A percentile compares a stretch with the other conserved stretches of the same genome.
Evolutionary conservation across 2,113 vertebrate genomes (phyloP).

Genomic region (Trochalopteron elliotii): DNA sequence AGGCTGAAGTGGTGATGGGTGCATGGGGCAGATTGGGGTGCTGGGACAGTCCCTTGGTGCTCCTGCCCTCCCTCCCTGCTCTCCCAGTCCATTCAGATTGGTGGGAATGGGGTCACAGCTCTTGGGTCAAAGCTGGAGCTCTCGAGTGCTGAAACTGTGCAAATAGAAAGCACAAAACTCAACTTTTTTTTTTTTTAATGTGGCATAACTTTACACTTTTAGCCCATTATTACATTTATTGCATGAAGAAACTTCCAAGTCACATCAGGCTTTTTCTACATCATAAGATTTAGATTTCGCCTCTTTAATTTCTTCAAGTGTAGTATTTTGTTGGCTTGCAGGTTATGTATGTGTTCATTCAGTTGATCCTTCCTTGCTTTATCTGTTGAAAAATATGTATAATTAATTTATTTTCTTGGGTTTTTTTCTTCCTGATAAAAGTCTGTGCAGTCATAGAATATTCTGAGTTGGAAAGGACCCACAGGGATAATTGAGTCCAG

Average conservation of each 20-base stretch:
- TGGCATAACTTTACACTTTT: neutral
- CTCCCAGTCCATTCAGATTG: accelerated
- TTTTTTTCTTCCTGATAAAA: neutral
- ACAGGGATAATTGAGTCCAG: neutral
- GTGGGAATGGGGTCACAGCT: neutral
- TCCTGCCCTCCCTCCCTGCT: neutral
- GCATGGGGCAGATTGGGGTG: neutral
- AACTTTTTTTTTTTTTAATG: too few relatives aligned
- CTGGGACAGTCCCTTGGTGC: neutral
- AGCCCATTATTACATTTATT: neutral
- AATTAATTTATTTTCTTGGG: neutral
- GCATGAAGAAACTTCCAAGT: neutral
- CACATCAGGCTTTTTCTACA: neutral
- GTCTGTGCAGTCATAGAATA: neutral
- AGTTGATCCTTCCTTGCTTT: neutral
- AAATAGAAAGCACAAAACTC: neutral
- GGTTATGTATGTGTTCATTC: neutral
- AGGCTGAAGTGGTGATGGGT: neutral
- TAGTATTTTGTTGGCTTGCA: neutral
- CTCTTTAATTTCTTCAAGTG: neutral
- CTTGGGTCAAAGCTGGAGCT: neutral
- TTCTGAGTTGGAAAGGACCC: neutral
- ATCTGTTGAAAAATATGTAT: neutral
- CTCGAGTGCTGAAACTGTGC: neutral
- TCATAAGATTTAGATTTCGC: neutral